Percentiles rank a stretch among this genome's conserved stretches.
These are phyloP conservation scores for Caenorhabditis sp. DNA, from an alignment of 2,888 invertebrate species.

Conservation along the genomic window DNA sequence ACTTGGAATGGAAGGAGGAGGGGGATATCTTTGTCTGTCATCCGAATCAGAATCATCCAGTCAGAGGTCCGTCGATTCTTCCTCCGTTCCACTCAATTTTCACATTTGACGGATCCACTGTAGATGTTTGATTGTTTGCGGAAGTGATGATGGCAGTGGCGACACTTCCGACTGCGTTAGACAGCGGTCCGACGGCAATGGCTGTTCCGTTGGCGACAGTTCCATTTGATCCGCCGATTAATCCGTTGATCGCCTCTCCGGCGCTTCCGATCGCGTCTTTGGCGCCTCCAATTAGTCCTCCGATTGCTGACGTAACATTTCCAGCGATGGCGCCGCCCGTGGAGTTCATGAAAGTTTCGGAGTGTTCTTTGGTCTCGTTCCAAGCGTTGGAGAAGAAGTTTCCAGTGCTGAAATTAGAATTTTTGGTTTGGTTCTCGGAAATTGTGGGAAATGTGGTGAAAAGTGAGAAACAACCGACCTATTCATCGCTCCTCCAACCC, in stretches of 20 bases:
- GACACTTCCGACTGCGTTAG: conserved; percentile 22
- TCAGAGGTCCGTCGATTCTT: conserved; percentile 28
- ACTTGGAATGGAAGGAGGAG: too few species aligned
- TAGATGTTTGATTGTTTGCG: background rate
- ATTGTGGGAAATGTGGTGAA: too few species aligned
- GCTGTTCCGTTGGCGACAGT: conserved; percentile 1
- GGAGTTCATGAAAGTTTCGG: conserved; percentile 17
- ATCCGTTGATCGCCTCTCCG: conserved; percentile 4
- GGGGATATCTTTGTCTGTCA: too few species aligned
- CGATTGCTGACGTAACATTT: conserved; percentile 14
- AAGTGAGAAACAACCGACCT: conserved; percentile 20
- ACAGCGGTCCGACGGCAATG: conserved; percentile 15
- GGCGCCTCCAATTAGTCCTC: conserved; percentile 5
- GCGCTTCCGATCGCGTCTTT: background rate
- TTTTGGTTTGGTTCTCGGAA: too few species aligned
- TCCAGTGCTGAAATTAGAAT: conserved; percentile 45
- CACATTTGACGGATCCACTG: conserved; percentile 7
- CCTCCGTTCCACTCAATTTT: conserved; percentile 37
- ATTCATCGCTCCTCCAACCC: conserved; percentile 26
- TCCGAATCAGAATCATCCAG: background rate
- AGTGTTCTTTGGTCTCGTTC: conserved; percentile 30
- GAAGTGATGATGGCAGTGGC: conserved; percentile 24
- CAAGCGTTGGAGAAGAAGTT: conserved; percentile 28
- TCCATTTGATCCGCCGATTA: background rate
- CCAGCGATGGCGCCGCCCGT: too few species aligned